phyloP scores from a whole-genome alignment of 2,888 invertebrate genomes.

The Augochlorella aurata region DNA sequence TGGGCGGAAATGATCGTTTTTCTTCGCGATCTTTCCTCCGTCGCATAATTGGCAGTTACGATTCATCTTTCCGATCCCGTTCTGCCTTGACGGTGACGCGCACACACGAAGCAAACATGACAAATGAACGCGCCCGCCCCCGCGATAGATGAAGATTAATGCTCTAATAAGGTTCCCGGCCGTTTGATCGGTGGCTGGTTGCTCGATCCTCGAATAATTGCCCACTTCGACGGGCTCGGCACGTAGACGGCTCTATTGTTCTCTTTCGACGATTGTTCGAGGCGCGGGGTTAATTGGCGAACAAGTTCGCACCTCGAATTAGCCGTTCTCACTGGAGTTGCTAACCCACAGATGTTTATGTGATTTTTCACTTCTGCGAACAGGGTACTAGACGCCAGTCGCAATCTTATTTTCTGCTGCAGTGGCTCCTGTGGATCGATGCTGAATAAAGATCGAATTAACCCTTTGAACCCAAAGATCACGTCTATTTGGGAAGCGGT shows the following conservation, averaged over 20 bases:
- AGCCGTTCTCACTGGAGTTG: no score
- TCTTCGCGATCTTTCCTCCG: neutral
- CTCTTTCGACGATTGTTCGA: neutral
- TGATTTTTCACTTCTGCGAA: no score
- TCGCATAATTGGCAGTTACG: conserved; percentile 36
- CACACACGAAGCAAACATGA: conserved; percentile 27
- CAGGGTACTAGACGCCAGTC: no score
- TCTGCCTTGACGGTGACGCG: conserved; percentile 1
- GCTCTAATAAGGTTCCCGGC: conserved; percentile 25
- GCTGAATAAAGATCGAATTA: no score
- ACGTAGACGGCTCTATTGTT: conserved; percentile 10
- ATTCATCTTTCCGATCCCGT: conserved; percentile 30
- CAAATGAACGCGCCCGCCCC: conserved; percentile 29
- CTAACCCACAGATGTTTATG: no score
- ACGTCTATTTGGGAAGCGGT: no score
- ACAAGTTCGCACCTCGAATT: neutral
- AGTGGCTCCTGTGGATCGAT: no score
- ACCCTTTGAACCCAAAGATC: no score
- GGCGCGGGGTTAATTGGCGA: neutral
- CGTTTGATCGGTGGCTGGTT: conserved; percentile 17
- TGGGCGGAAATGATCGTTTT: neutral
- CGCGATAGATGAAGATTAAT: conserved; percentile 38
- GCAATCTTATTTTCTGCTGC: no score
- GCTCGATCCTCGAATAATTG: conserved; percentile 16
- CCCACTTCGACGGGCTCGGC: conserved; percentile 5